Evolutionary conservation across 2,888 invertebrate species (phyloP).

Genomic region (Coenonympha glycerion): DNA sequence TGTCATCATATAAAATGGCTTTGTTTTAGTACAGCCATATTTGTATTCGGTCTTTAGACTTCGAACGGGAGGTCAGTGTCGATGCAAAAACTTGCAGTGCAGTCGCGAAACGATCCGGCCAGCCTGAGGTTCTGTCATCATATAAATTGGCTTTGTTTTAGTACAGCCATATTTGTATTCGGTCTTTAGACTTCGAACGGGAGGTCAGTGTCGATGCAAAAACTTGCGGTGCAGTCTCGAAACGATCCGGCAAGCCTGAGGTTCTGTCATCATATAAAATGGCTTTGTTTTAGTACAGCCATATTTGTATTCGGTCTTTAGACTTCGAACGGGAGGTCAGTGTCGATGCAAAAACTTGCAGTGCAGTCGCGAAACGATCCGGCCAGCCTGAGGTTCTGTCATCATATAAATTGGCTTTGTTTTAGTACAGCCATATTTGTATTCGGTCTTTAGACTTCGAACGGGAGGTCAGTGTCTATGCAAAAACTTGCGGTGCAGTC

Average conservation of each 20-base stretch:
- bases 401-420: neutral
- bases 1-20: slow-evolving; percentile 1
- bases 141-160: neutral
- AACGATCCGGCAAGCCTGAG: slow-evolving; percentile 15
- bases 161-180: neutral
- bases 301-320: too few relatives aligned
- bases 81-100: too few relatives aligned
- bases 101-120: slow-evolving; percentile 18
- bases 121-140: slow-evolving; percentile 21
- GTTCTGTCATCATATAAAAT: slow-evolving; percentile 16
- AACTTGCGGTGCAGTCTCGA: slow-evolving; percentile 29
- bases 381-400: slow-evolving; percentile 19
- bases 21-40: neutral
- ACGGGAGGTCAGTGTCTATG: too few relatives aligned
- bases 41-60: too few relatives aligned
- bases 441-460: too few relatives aligned
- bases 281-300: neutral
- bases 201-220: too few relatives aligned
- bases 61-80: too few relatives aligned
- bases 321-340: too few relatives aligned
- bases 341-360: slow-evolving; percentile 33
- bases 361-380: slow-evolving; percentile 20
- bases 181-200: too few relatives aligned
- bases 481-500: slow-evolving; percentile 30
- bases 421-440: neutral